phyloP scores from a whole-genome alignment of 2,113 vertebrate genomes.

The Archocentrus centrarchus region DNA sequence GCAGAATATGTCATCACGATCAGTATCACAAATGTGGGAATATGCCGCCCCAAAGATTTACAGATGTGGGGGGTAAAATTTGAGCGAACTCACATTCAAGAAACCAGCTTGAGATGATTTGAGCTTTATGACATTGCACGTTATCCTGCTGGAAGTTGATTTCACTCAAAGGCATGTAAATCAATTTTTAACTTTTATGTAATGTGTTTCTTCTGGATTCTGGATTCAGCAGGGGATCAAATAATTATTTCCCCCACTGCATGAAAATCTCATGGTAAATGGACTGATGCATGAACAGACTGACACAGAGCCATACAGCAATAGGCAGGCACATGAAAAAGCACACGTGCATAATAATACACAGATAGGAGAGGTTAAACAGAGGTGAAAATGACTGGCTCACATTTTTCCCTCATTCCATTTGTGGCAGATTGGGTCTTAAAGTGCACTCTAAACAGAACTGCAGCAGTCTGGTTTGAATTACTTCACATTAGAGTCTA shows the following conservation, averaged over 20 bases:
- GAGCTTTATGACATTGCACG: too few relatives aligned
- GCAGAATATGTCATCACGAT: neutral
- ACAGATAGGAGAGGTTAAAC: constrained; percentile 64
- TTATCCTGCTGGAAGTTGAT: too few relatives aligned
- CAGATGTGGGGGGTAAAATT: neutral
- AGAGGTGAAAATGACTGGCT: constrained; percentile 63
- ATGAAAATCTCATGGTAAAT: constrained; percentile 49
- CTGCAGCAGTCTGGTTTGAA: constrained; percentile 56
- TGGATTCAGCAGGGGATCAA: too few relatives aligned
- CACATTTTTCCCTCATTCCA: constrained; percentile 55
- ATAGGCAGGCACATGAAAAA: constrained; percentile 6
- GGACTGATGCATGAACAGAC: constrained; percentile 35
- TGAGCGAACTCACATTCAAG: too few relatives aligned
- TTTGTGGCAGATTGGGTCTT: constrained; percentile 62
- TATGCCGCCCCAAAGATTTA: neutral
- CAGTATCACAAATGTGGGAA: neutral
- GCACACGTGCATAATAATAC: constrained; percentile 9
- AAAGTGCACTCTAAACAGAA: constrained; percentile 60
- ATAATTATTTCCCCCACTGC: too few relatives aligned
- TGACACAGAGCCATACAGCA: constrained; percentile 8
- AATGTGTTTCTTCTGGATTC: too few relatives aligned
- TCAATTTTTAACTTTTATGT: too few relatives aligned
- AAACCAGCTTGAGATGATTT: too few relatives aligned
- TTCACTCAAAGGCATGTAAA: too few relatives aligned
- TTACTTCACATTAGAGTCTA: constrained; percentile 71